Base-by-base conservation (phyloP, 2,113 vertebrate genomes). In the Pampusana beccarii region DNA sequence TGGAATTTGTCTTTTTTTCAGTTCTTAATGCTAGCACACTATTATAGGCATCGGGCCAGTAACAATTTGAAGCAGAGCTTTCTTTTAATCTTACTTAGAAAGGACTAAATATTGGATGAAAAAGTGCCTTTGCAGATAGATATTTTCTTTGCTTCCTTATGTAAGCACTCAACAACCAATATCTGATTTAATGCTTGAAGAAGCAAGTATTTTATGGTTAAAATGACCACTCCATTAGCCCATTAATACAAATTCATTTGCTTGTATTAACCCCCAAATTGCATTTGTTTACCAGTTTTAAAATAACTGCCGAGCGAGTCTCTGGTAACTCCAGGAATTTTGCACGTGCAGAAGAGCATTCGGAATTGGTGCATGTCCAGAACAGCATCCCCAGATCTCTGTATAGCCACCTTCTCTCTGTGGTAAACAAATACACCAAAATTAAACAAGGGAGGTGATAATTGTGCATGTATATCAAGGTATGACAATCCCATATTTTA, bases 301-400 rank as follows among this genome's bases (percentile, higher is more conserved):
- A 99, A 99, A 95, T 98, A 99, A 97, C 85, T 98, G 70, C 40
- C 36, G 29, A 99, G 74, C 1, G 97, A 98, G 95, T 99, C 99
- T 96, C 98, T 99, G 80, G 97, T 97, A 77, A 98, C 57, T 88
- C 99, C 99, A 46, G 99, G 99, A 81, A 99, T 97, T 98, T 98
- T 99, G 97, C 99, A 99, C 72, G 99, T 99, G 73, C 98, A 98
- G 98, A 98, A 99, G 23, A 99, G 83, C 98, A 98, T 99, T 92
- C 98, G 98, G 96, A 99, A 99, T 73, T 99, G 99, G 94, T 97
- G 97, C 99, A 99, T 99, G 96, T 99, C 99, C 65, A 99, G 97
- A 36, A 98, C 94, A 31, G 36, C 71, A 93, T 97, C 97, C 34
- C 98, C 97, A 95, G 97, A 86, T 97, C 98, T 99, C 85, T 99